Percentiles rank a stretch among this genome's conserved stretches.
phyloP scores from a whole-genome alignment of 2,113 vertebrate species.

The Bostrychus sinensis region DNA sequence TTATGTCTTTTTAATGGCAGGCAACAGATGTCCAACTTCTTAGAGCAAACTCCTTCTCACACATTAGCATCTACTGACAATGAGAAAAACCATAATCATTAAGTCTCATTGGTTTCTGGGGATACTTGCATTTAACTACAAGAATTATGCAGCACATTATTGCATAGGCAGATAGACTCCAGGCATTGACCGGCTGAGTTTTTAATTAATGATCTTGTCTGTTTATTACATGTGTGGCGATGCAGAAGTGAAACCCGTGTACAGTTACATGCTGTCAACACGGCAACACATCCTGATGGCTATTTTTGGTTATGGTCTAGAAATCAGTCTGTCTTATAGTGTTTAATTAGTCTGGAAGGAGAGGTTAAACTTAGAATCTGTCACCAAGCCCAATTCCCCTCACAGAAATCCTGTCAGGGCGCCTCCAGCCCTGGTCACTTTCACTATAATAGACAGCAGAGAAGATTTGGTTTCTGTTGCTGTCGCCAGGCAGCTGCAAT shows the following conservation, averaged over 20 bases:
- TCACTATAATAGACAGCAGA: constrained; percentile 57
- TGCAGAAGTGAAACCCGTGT: constrained; percentile 26
- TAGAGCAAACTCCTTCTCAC: not conserved
- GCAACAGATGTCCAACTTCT: not conserved
- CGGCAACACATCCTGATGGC: constrained; percentile 22
- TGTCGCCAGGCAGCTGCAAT: constrained; percentile 62
- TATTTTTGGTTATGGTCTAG: constrained; percentile 28
- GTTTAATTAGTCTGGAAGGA: constrained; percentile 29
- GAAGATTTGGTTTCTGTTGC: constrained; percentile 61
- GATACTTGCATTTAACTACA: not conserved
- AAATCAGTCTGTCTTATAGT: not conserved
- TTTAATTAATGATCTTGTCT: constrained; percentile 55
- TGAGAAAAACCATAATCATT: constrained; percentile 12
- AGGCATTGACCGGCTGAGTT: constrained; percentile 38
- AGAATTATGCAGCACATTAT: constrained; percentile 7
- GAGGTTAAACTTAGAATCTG: constrained; percentile 40
- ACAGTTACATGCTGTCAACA: constrained; percentile 30
- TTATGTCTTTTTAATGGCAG: not conserved
- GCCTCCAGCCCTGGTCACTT: constrained; percentile 48
- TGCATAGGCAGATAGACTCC: constrained; percentile 18
- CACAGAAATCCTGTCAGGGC: constrained; percentile 32
- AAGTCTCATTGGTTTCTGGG: constrained; percentile 10
- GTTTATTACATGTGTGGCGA: constrained; percentile 34
- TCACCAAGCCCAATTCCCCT: constrained; percentile 13
- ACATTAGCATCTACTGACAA: not conserved